These are phyloP conservation scores for Drosophila pruinosa DNA, from an alignment of 1,140 invertebrate species.

Conservation along the genomic window DNA sequence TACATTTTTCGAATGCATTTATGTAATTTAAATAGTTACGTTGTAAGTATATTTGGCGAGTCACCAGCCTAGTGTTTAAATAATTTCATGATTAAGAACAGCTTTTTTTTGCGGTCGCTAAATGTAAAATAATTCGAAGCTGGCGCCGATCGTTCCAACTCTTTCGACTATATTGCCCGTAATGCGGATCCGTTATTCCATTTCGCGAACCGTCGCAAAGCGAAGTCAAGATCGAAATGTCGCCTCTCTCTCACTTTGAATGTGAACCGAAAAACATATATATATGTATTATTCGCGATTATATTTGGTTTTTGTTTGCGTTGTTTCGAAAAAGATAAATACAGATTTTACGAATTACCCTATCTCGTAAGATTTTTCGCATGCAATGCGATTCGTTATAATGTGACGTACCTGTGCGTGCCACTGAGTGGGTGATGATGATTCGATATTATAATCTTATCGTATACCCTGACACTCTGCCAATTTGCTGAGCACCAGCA, in stretches of 20 bases:
- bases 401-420: conserved; percentile 24
- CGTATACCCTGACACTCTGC: background rate
- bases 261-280: conserved; percentile 5
- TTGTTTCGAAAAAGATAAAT: conserved; percentile 47
- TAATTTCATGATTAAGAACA: conserved; percentile 42
- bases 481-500: too few species aligned
- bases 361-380: conserved; percentile 26
- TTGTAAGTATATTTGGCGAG: background rate
- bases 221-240: conserved; percentile 57
- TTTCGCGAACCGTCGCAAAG: conserved; percentile 49
- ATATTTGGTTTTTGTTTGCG: conserved; percentile 10
- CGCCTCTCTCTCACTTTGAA: background rate
- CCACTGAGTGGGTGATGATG: background rate
- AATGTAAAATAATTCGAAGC: background rate
- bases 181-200: background rate
- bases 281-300: background rate
- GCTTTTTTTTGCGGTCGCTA: conserved; percentile 22
- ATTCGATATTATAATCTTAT: conserved; percentile 6
- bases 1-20: background rate
- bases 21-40: background rate
- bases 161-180: background rate
- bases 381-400: conserved; percentile 49
- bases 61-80: background rate
- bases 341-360: conserved; percentile 54
- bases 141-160: background rate